Base-by-base conservation (phyloP, 2,888 invertebrate genomes). In the Cephus sareptanus region DNA sequence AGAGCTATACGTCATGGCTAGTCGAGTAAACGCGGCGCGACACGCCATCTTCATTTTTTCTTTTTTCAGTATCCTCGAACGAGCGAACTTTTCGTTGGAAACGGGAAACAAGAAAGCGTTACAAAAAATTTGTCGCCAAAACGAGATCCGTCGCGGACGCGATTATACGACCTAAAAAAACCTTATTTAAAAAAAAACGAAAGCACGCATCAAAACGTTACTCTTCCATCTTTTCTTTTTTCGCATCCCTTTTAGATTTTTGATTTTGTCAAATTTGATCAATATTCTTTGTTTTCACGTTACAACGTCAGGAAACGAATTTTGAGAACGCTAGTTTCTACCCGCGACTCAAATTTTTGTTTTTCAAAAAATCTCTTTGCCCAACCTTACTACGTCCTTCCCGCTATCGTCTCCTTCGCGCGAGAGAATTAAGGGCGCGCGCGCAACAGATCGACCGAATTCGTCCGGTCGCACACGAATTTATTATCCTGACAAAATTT, bases 191-290 rank as follows among this genome's bases (percentile, higher is more conserved):
- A 71, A 31, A 12, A 30, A 70, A 33, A 33, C 30, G 70, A 31
- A 70, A 70, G 13, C 11, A 33, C 70, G 12, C 1, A 31, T 31
- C 9, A 15, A 71, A 71, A 71, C 71, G 71, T 31, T 71, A 71
- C 33, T 6, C 31, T 23, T 56, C 9, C 1, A 23, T 9, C 4
- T 40, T 40, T 40, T 23, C 23, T 1, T 56, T 23, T 9, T 75
- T 75, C n/a, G 1, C 35, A 35, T 13, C 69, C 3, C 56, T 75
- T 56, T 15, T 56, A 31, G 40, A 75, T 34, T 78, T 78, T 78
- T 78, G 78, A 78, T 77, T 77, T 77, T 34, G 30, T 30, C 56
- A 70, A 75, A 68, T 77, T 77, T 77, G 75, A 77, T 77, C 75
- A 75, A 70, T 37, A 77, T 69, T 77, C 71, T 31, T 23, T 23